These are phyloP conservation scores for Mallotus villosus DNA, from an alignment of 2,797 vertebrate genomes.

Conservation along the genomic window DNA sequence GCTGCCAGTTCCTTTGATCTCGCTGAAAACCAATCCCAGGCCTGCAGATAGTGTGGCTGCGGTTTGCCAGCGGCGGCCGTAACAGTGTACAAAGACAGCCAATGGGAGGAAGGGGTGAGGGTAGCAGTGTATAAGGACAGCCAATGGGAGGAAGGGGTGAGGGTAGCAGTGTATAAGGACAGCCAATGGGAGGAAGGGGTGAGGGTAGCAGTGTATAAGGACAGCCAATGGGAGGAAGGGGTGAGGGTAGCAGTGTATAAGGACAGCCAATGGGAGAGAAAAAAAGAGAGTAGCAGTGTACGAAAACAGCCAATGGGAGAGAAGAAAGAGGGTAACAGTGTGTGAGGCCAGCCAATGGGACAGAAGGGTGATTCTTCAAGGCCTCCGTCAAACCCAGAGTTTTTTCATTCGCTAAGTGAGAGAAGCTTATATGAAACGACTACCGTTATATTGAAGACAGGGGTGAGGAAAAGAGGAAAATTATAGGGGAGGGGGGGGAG, in stretches of 20 bases:
- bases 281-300: constrained; percentile 30
- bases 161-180: background rate
- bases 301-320: background rate
- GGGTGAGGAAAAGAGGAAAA: background rate
- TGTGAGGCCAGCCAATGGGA: background rate
- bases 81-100: background rate
- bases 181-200: background rate
- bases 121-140: constrained; percentile 37
- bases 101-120: constrained; percentile 46
- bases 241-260: background rate
- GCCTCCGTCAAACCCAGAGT: constrained; percentile 6
- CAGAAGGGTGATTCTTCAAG: too few species aligned
- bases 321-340: background rate
- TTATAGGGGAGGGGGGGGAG: background rate
- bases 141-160: constrained; percentile 57
- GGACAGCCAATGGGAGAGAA: constrained; percentile 63
- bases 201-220: background rate
- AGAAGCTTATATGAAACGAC: constrained; percentile 65
- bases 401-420: constrained; percentile 68
- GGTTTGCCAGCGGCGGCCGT: constrained; percentile 59
- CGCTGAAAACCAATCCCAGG: constrained; percentile 78
- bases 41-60: constrained; percentile 78
- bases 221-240: too few species aligned
- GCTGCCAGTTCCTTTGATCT: constrained; percentile 75
- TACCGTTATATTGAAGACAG: constrained; percentile 69